Percentiles rank a stretch among this genome's conserved stretches.
Evolutionary conservation across 2,888 invertebrate species (phyloP).

Genomic region (Drosophila algonquin): DNA sequence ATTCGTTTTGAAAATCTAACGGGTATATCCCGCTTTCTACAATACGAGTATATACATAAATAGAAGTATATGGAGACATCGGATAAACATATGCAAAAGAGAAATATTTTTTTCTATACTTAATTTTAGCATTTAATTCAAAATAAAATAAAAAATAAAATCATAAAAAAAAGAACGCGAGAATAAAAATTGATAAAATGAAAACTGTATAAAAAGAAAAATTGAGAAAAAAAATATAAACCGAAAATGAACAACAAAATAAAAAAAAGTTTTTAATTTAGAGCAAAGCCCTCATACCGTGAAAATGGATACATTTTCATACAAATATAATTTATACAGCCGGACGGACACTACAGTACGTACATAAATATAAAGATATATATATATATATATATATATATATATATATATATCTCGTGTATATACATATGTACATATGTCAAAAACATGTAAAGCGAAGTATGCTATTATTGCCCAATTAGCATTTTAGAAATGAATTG

Average conservation of each 20-base stretch:
- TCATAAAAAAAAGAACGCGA: slow-evolving; percentile 34
- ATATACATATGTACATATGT: not conserved
- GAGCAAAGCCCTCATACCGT: no score
- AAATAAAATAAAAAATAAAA: slow-evolving; percentile 53
- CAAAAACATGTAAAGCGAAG: not conserved
- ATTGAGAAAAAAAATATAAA: slow-evolving; percentile 39
- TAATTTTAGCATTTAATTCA: slow-evolving; percentile 71
- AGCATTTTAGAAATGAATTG: slow-evolving; percentile 60
- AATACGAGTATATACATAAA: slow-evolving; percentile 8
- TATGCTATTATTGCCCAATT: slow-evolving; percentile 47
- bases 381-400: not conserved
- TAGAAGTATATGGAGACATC: slow-evolving; percentile 19
- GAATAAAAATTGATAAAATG: not conserved
- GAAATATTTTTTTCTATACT: slow-evolving; percentile 46
- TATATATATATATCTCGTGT: slow-evolving; percentile 7
- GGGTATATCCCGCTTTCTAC: slow-evolving; percentile 12
- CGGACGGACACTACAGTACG: no score
- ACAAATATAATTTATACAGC: no score
- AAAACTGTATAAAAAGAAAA: slow-evolving; percentile 32
- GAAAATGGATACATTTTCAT: no score
- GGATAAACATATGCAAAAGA: slow-evolving; percentile 16
- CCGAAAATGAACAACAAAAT: slow-evolving; percentile 40
- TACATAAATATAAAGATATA: not conserved
- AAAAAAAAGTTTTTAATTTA: slow-evolving; percentile 57
- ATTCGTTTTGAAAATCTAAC: slow-evolving; percentile 19